Evolutionary conservation across 1,140 invertebrate genomes (phyloP), one percentile per base, ranked within the genome.

Genomic region (Parasteatoda tepidariorum): DNA sequence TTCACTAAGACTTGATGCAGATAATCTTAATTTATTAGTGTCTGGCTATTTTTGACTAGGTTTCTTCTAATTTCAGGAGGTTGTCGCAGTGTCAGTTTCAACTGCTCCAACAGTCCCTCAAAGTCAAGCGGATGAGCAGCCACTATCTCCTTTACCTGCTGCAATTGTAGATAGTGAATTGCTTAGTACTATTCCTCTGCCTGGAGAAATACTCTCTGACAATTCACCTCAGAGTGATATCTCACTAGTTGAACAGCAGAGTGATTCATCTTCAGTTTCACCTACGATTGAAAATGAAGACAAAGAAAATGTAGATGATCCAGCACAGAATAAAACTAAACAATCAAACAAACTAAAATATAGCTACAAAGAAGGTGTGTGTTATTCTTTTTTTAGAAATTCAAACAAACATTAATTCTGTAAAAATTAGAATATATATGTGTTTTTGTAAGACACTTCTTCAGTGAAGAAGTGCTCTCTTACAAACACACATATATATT

Each of bases 291-390:
- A 75, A 31, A 68, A 30, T 68, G 78, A 82, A 41, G 78, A 82
- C 15, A 82, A 82, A 48, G 78, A 82, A 62, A 82, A 82, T 48
- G 30, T 6, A 15, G 54, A 38, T 30, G 48, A 67, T 22, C 26
- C 15, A 15, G 18, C 9, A 13, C 13, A 18, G 13, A 57, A 31
- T 33, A 75, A 81, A 70, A 59, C 70, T 9, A n/a, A n/a, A n/a
- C n/a, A n/a, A n/a, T n/a, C n/a, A n/a, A n/a, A n/a, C n/a, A 34
- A 61, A 48, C 34, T 82, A 11, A 82, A 71, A 41, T 82, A 82
- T 33, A 62, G 18, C 24, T 82, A 74, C 28, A 74, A 74, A 55
- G 68, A 74, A 28, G 62, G 81, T 74, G 55, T 34, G 7, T 31
- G 26, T 22, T 9, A 33, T 28, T 18, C 2, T 0, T 62, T 11